Evolutionary conservation across 2,797 vertebrate genomes (phyloP).

Genomic region (Oryzias sinensis): DNA sequence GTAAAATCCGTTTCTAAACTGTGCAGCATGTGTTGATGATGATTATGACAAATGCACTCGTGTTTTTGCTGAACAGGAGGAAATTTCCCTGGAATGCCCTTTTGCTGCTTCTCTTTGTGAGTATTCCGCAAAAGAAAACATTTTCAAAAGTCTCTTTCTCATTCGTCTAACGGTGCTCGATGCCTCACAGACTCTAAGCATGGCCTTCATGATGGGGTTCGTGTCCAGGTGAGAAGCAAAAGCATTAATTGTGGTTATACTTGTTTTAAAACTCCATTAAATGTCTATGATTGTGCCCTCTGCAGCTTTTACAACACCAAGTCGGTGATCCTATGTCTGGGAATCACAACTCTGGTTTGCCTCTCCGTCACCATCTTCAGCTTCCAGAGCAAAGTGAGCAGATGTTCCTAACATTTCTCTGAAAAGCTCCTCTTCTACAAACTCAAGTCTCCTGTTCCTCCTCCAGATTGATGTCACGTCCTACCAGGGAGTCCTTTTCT

Average conservation of each 20-base stretch:
- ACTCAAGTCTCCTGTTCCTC: not conserved
- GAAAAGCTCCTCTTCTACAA: not conserved
- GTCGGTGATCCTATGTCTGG: slow-evolving; percentile 87
- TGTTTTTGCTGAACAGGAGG: slow-evolving; percentile 76
- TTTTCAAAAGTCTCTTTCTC: not conserved
- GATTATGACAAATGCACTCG: not conserved
- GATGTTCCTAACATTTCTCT: not conserved
- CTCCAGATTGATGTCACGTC: slow-evolving; percentile 90
- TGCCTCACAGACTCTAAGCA: slow-evolving; percentile 72
- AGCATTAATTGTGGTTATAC: too few species aligned
- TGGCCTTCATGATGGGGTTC: slow-evolving; percentile 81
- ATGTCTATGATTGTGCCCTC: not conserved
- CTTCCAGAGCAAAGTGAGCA: slow-evolving; percentile 90
- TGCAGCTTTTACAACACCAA: slow-evolving; percentile 92
- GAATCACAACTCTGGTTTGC: slow-evolving; percentile 89
- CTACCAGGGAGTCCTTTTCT: slow-evolving; percentile 87
- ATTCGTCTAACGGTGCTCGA: not conserved
- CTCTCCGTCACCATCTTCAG: slow-evolving; percentile 91
- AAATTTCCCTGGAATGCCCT: slow-evolving; percentile 92
- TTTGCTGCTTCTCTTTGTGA: slow-evolving; percentile 90
- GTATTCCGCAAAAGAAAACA: slow-evolving; percentile 57
- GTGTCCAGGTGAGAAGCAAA: slow-evolving; percentile 72
- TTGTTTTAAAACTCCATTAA: not conserved
- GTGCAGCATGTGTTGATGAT: not conserved
- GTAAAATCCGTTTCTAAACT: slow-evolving; percentile 58